A percentile compares a stretch with the other conserved stretches of the same genome.
phyloP scores from a whole-genome alignment of 1,140 invertebrate species.

The Thaumetopoea pityocampa region DNA sequence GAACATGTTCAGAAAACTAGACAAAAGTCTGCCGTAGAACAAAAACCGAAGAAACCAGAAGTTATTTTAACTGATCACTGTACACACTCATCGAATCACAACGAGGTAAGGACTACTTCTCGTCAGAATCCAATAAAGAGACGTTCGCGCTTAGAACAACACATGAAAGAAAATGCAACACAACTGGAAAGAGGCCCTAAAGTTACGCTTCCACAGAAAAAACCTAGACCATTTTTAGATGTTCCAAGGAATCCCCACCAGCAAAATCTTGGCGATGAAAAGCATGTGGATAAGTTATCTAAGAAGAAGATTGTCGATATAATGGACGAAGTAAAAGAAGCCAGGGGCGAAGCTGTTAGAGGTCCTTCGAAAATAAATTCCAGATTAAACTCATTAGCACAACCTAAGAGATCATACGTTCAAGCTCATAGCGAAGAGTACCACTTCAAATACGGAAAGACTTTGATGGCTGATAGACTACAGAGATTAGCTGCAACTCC shows the following conservation, averaged over 20 bases:
- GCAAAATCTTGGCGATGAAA: constrained; percentile 22
- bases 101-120: constrained; percentile 20
- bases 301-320: constrained; percentile 47
- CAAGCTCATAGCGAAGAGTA: constrained; percentile 46
- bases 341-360: constrained; percentile 56
- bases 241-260: constrained; percentile 18
- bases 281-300: constrained; percentile 19
- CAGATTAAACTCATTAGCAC: constrained; percentile 52
- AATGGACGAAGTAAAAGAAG: constrained; percentile 59
- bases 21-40: constrained; percentile 27
- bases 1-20: constrained; percentile 51
- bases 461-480: constrained; percentile 28
- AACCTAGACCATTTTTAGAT: constrained; percentile 5
- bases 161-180: constrained; percentile 18
- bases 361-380: constrained; percentile 47
- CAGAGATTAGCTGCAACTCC: constrained; percentile 21
- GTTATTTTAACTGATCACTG: neutral
- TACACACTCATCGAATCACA: no score
- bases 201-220: constrained; percentile 6
- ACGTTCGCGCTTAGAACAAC: constrained; percentile 24
- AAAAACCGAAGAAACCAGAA: constrained; percentile 35
- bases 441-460: constrained; percentile 35
- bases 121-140: constrained; percentile 25
- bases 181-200: neutral
- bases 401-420: constrained; percentile 50